Conservation (phyloP, 2,113 vertebrate genomes). For the Pterophyllum scalare region DNA sequence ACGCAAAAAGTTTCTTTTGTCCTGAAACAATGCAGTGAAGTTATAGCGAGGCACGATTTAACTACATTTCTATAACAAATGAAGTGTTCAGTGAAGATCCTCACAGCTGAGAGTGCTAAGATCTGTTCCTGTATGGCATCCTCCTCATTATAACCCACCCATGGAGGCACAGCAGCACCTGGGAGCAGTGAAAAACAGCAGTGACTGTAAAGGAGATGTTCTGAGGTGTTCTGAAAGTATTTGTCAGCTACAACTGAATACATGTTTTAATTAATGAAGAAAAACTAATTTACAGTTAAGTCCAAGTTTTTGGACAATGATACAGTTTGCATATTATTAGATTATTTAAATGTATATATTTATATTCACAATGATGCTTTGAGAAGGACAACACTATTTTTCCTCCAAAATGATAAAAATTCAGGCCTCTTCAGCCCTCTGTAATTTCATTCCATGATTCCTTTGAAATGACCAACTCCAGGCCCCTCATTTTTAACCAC, state of each 20-base stretch:
- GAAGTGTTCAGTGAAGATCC: constrained; percentile 45
- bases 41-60: background rate
- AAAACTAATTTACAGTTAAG: background rate
- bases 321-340: background rate
- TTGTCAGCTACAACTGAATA: background rate
- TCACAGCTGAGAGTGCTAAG: constrained; percentile 91
- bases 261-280: background rate
- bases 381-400: no score
- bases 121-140: constrained; percentile 95
- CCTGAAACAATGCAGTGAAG: constrained; percentile 75
- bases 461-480: no score
- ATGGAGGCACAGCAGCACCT: constrained; percentile 92
- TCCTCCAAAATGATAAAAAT: no score
- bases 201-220: background rate
- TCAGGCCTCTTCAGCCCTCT: no score
- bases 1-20: constrained; percentile 92
- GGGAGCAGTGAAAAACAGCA: background rate
- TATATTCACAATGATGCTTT: no score
- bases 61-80: background rate
- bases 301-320: background rate
- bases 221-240: background rate
- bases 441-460: no score
- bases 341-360: no score
- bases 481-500: no score
- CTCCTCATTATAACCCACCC: constrained; percentile 93